Evolutionary conservation across 2,797 vertebrate species (phyloP), one percentile per base, ranked within the genome.

Genomic region (Dendrocincla fuliginosa): DNA sequence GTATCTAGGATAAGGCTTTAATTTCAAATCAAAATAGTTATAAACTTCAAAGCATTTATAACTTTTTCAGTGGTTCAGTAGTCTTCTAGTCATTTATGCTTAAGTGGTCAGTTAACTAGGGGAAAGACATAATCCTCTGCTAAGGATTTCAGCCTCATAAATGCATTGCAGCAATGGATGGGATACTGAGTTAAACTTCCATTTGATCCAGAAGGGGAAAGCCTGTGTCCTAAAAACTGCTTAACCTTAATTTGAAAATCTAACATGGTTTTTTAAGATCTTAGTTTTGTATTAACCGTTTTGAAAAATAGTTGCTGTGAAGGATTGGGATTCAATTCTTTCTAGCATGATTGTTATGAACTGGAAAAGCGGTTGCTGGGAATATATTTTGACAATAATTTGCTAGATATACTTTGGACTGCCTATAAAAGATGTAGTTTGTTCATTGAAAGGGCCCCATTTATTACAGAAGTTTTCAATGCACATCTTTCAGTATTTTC

Each of bases 381-480:
- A 68, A 81, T 52, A 7, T 50, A 78, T 95, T 94, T 88, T 84
- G 53, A 64, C 56, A 83, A 41, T 75, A 49, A 84, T 80, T 93
- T 90, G 28, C 81, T 87, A 56, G 27, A 65, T 79, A 32, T 16
- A 44, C 32, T 78, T 79, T 35, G 42, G 75, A 68, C 91, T 90
- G 60, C 68, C 69, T 87, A 35, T 37, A 77, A 70, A 90, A 89
- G 56, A 33, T 79, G 32, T 30, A 17, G 25, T 35, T 86, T 84
- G 55, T 80, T 87, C 52, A 55, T 67, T 69, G 83, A 95, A 92
- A 92, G 70, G 39, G 88, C 61, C 53, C 55, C 65, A 17, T 80
- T 87, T 89, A 56, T 89, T 92, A 86, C 52, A 89, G 78, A 96
- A 90, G 86, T 94, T 97, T 94, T 95, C 90, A 87, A 76, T 89